Conservation (phyloP, 2,888 invertebrate genomes). For the Nycteola revayana region DNA sequence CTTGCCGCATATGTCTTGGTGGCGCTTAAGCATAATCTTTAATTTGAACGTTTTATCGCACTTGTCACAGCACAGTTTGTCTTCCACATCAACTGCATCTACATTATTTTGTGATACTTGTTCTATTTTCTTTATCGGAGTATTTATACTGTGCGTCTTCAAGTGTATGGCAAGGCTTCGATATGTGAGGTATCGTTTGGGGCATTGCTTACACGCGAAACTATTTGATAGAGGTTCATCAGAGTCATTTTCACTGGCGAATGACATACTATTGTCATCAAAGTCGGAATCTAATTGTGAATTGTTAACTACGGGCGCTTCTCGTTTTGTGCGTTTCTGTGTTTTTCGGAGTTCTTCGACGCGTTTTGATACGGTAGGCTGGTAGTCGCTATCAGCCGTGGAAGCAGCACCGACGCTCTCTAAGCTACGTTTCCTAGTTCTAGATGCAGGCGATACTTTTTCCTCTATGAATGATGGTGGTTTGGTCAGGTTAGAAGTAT, state of each 20-base stretch:
- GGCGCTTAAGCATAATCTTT: slow-evolving; percentile 75
- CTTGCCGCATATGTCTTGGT: slow-evolving; percentile 53
- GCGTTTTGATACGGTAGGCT: slow-evolving; percentile 54
- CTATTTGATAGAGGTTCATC: slow-evolving; percentile 54
- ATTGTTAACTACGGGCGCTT: slow-evolving; percentile 18
- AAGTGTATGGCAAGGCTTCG: slow-evolving; percentile 47
- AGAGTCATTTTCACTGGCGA: slow-evolving; percentile 63
- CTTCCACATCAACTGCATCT: slow-evolving; percentile 50
- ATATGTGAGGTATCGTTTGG: slow-evolving; percentile 44
- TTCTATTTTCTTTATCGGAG: no score
- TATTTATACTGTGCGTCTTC: slow-evolving; percentile 42
- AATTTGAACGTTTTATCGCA: slow-evolving; percentile 71
- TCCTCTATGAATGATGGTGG: slow-evolving; percentile 49
- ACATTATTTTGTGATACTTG: slow-evolving; percentile 37
- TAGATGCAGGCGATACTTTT: slow-evolving; percentile 44
- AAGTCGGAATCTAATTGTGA: slow-evolving; percentile 60
- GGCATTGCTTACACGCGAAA: slow-evolving; percentile 55
- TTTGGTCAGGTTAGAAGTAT: slow-evolving; percentile 58
- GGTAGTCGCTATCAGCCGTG: slow-evolving; percentile 51
- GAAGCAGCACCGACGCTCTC: slow-evolving; percentile 61
- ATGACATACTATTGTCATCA: slow-evolving; percentile 58
- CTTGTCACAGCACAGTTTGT: slow-evolving; percentile 58
- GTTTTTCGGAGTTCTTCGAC: slow-evolving; percentile 57
- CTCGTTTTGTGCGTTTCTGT: slow-evolving; percentile 47
- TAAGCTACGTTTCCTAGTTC: slow-evolving; percentile 59